These are phyloP conservation scores for Hafferia zeledoni DNA, from an alignment of 2,797 vertebrate species.

Conservation along the genomic window DNA sequence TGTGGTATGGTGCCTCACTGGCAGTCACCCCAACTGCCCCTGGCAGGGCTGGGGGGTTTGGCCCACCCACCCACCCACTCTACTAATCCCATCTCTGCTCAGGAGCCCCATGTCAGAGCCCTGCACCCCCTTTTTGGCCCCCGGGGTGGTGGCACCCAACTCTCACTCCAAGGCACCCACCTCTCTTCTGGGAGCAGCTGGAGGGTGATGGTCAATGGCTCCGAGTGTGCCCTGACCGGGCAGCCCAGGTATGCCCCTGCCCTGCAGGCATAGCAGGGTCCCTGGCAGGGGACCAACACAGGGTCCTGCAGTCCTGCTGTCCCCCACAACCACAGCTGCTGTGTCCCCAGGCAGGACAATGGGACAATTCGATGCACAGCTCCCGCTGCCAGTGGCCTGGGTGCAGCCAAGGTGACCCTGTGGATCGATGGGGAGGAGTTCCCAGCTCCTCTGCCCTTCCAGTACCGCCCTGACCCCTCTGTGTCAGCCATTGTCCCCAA, in stretches of 20 bases:
- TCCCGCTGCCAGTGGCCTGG: constrained; percentile 8
- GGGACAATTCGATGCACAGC: constrained; percentile 34
- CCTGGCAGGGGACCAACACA: fast-evolving
- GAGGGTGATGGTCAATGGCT: constrained; percentile 84
- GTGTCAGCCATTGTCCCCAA: constrained; percentile 80
- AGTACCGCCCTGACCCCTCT: constrained; percentile 86
- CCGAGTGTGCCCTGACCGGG: constrained; percentile 76
- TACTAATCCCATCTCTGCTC: background rate
- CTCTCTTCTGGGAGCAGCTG: constrained; percentile 84
- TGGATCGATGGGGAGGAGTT: constrained; percentile 85
- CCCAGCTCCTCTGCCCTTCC: constrained; percentile 80
- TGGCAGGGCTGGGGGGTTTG: background rate
- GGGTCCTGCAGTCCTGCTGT: background rate
- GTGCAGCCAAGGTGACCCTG: constrained; percentile 59
- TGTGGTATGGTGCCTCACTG: constrained; percentile 76
- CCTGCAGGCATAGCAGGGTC: fast-evolving
- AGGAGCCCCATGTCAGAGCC: constrained; percentile 86
- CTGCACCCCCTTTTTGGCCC: constrained; percentile 90
- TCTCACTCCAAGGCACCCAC: constrained; percentile 85
- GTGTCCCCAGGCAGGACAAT: background rate
- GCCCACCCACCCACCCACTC: background rate
- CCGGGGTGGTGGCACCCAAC: constrained; percentile 85
- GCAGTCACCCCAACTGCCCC: background rate
- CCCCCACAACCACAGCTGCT: fast-evolving
- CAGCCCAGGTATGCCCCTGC: constrained; percentile 7